Conservation (phyloP, 2,888 invertebrate species). For the Eumacrocentrus americanus region DNA sequence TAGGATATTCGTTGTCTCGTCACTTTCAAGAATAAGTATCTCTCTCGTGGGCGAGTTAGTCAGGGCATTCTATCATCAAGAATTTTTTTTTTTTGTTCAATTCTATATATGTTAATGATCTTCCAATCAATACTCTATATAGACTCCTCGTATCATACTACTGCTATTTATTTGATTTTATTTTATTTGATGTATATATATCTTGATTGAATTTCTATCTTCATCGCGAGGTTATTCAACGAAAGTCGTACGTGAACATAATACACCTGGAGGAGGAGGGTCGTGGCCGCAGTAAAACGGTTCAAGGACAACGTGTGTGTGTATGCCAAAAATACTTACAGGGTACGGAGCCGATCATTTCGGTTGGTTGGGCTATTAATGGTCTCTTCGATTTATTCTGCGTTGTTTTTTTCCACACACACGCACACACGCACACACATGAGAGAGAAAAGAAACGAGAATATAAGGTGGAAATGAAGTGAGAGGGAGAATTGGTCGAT, state of each 20-base stretch:
- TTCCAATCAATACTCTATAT: no score
- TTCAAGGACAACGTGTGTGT: conserved; percentile 37
- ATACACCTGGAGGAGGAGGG: conserved; percentile 27
- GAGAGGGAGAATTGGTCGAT: conserved; percentile 25
- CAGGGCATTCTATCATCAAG: conserved; percentile 19
- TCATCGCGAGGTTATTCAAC: not conserved
- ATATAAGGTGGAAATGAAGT: not conserved
- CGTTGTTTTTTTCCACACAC: conserved; percentile 1
- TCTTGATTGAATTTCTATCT: not conserved
- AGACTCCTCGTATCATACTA: not conserved
- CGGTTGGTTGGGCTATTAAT: conserved; percentile 11
- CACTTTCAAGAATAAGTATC: conserved; percentile 31
- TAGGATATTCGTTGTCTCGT: conserved; percentile 32
- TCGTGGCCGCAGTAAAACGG: conserved; percentile 36
- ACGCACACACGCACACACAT: conserved; percentile 7
- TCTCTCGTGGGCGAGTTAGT: conserved; percentile 41
- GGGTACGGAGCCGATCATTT: conserved; percentile 8
- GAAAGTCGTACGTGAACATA: not conserved
- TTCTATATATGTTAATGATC: no score
- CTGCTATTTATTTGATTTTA: no score
- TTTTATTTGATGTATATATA: not conserved
- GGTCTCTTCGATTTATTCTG: not conserved
- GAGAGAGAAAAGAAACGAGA: not conserved
- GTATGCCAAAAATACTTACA: conserved; percentile 9
- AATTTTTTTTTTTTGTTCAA: conserved; percentile 4